phyloP scores from a whole-genome alignment of 2,113 vertebrate species.

The Centropristis striata region DNA sequence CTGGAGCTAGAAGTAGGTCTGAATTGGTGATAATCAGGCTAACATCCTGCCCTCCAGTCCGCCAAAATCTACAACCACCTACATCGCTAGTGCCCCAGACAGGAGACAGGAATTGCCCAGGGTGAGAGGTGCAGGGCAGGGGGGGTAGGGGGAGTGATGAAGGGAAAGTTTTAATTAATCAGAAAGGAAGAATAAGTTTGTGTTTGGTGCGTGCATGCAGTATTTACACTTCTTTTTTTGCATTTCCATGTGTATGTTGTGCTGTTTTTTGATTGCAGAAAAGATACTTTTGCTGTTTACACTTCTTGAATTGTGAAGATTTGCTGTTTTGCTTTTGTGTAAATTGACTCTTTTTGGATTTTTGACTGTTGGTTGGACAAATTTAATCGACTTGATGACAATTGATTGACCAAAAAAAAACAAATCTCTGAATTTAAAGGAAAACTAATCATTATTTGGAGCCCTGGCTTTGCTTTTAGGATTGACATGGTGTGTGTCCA shows the following conservation, averaged over 20 bases:
- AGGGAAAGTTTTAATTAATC: conserved; percentile 16
- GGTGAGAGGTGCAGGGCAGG: conserved; percentile 25
- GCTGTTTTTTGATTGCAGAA: background rate
- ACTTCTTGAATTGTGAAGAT: background rate
- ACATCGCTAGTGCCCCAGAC: conserved; percentile 39
- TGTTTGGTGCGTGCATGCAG: conserved; percentile 4
- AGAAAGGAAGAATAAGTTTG: conserved; percentile 11
- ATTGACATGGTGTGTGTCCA: background rate
- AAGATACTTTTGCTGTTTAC: background rate
- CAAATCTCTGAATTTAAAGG: background rate
- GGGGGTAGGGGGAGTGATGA: background rate
- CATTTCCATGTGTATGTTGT: background rate
- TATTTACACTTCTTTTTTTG: background rate
- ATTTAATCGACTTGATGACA: background rate
- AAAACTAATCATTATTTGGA: background rate
- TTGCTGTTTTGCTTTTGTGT: background rate
- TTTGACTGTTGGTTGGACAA: background rate
- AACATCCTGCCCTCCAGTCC: conserved; percentile 61
- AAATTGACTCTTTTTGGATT: background rate
- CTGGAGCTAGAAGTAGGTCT: conserved; percentile 68
- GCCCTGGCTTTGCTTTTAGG: background rate
- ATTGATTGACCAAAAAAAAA: background rate
- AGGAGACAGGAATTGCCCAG: conserved; percentile 57
- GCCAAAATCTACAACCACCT: conserved; percentile 42
- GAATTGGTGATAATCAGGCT: conserved; percentile 56